Evolutionary conservation across 2,797 vertebrate genomes (phyloP), one percentile per base, ranked within the genome.

Genomic region (Heteromormyrus szaboi): DNA sequence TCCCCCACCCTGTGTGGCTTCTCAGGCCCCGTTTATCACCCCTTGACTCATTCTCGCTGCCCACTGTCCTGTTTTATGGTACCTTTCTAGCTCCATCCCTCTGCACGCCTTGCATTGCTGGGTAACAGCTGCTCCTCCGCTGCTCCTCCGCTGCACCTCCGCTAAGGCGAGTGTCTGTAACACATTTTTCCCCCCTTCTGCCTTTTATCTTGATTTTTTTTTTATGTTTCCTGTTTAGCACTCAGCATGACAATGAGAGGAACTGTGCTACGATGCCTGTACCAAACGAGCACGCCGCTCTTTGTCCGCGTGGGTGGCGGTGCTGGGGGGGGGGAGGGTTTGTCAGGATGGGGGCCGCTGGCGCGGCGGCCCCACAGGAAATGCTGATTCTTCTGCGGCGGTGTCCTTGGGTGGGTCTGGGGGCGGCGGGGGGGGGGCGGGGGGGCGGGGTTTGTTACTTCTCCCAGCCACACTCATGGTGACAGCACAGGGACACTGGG

Each of bases 361-460:
- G 50, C 48, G 29, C 50, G 2, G 25, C 17, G 12, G 54, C 56
- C 62, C 91, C 90, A 87, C 92, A 93, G 93, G 93, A 94, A 93
- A 90, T 88, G 76, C 81, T 87, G 25, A 48, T 93, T 95, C 91
- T 92, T 92, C 94, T 92, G 89, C 62, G 62, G 44, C 88, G 86
- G 89, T 89, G 65, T 11, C 56, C 59, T 51, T 87, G 48, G 12
- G 51, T 87, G 54, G 11, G 51, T 91, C 17, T 37, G 90, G 90
- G 90, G 90, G 90, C 25, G 41, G 2, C 2, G 0, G 41, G 6
- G 44, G 44, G 7, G 1, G n/a, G n/a, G n/a, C n/a, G n/a, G n/a
- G n/a, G n/a, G n/a, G 41, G 2, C 2, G 33, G 92, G 76, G 90
- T 91, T 93, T 91, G 29, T 12, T 29, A 79, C 86, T 86, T 37